Base-by-base conservation (phyloP, 2,797 vertebrate species). In the Scleropages formosus region DNA sequence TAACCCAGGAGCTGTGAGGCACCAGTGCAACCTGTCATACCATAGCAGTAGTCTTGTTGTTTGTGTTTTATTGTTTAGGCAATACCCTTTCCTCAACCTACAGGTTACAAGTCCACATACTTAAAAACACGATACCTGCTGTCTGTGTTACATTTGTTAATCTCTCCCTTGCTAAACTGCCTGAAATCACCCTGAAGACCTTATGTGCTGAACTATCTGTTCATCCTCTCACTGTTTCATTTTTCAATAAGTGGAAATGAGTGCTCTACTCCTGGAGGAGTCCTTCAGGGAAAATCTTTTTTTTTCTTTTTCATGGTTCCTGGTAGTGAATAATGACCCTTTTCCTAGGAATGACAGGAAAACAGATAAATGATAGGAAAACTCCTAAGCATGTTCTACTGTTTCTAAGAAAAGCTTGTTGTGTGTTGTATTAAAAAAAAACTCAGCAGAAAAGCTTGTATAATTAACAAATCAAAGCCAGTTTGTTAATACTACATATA, bases 401-500 rank as follows among this genome's bases (percentile, higher is more conserved):
- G 9, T 39, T 70, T 70, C 44, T 69, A 27, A 20, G 24, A 39
- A 76, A 63, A 53, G 31, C n/a, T n/a, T n/a, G n/a, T 67, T 67
- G 49, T n/a, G 10, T 47, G 7, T 51, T 53, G 44, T 15, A 69
- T 70, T 61, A 20, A 46, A 20, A 44, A 68, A 65, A 61, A 68
- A 22, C 44, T 61, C 20, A 39, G 74, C 65, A 49, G 39, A 47
- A 56, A 27, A 72, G 39, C 56, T 76, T 13, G 22, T 39, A 20
- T 68, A 70, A 70, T 76, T 76, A 62, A 24, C 18, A 4, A 31
- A 62, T 60, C 15, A 56, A 49, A 64, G 64, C 74, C n/a, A 47
- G 27, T 44, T 70, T 76, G 66, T 76, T 69, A 70, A 62, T 70
- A 66, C 16, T 62, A 69, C 44, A 46, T 76, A 31, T 51, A 61